phyloP scores from a whole-genome alignment of 2,888 invertebrate species.

The Tholera decimalis region DNA sequence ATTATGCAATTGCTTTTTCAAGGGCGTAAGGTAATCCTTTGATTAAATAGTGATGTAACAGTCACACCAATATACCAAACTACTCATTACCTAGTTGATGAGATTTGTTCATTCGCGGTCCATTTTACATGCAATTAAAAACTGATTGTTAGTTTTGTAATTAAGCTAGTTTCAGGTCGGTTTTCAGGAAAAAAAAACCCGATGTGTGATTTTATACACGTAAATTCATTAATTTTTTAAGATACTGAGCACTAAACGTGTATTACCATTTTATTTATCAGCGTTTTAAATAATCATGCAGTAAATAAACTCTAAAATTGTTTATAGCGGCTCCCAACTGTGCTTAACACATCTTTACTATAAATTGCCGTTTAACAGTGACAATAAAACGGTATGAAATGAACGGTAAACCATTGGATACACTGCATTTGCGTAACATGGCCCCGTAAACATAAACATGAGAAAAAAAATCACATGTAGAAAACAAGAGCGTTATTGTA shows the following conservation, averaged over 20 bases:
- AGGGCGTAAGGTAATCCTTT: conserved; percentile 32
- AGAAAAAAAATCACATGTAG: conserved; percentile 30
- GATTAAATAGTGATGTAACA: conserved; percentile 34
- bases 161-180: conserved; percentile 32
- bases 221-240: conserved; percentile 9
- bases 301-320: conserved; percentile 44
- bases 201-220: conserved; percentile 2
- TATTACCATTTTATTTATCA: conserved; percentile 40
- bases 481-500: conserved; percentile 63
- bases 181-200: not conserved
- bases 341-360: conserved; percentile 47
- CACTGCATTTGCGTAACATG: conserved; percentile 58
- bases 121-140: conserved; percentile 64
- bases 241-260: not conserved
- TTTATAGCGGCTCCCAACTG: conserved; percentile 50
- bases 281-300: conserved; percentile 22
- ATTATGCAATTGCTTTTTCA: conserved; percentile 38
- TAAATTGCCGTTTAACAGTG: conserved; percentile 47
- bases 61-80: conserved; percentile 39
- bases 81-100: conserved; percentile 51
- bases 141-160: conserved; percentile 53
- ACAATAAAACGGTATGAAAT: conserved; percentile 50
- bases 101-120: conserved; percentile 44
- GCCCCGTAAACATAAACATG: conserved; percentile 42
- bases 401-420: conserved; percentile 50